These are phyloP conservation scores for Cichladusa arquata DNA, from an alignment of 2,113 vertebrate genomes.

Conservation along the genomic window DNA sequence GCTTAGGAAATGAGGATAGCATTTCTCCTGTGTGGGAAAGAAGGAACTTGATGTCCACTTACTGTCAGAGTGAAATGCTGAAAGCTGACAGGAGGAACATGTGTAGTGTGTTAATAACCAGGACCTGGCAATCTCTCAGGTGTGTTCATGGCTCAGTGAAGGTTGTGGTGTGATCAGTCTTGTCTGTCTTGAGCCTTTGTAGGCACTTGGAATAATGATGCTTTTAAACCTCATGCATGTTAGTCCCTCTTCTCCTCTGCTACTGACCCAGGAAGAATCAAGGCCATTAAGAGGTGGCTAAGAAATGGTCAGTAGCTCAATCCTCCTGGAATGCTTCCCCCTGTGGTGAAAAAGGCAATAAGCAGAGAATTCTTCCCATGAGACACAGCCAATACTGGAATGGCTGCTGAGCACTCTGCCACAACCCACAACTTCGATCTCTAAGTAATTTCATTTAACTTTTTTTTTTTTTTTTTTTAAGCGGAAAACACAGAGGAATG, in stretches of 20 bases:
- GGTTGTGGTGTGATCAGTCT: background rate
- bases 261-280: background rate
- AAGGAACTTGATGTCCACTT: background rate
- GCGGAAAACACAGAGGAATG: conserved; percentile 73
- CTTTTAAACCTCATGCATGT: background rate
- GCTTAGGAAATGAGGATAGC: background rate
- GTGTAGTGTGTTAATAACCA: background rate
- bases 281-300: background rate
- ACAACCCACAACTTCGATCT: background rate
- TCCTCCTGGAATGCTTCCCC: background rate
- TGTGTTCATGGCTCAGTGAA: background rate
- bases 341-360: background rate
- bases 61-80: background rate
- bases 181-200: background rate
- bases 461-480: background rate
- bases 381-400: background rate
- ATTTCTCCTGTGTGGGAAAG: background rate
- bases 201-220: background rate
- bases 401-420: background rate
- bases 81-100: background rate
- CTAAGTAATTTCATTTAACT: background rate
- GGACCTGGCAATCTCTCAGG: background rate
- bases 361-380: background rate
- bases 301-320: background rate
- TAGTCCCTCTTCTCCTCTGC: background rate